Base-by-base conservation (phyloP, 2,888 invertebrate species). In the Phyllotreta striolata region DNA sequence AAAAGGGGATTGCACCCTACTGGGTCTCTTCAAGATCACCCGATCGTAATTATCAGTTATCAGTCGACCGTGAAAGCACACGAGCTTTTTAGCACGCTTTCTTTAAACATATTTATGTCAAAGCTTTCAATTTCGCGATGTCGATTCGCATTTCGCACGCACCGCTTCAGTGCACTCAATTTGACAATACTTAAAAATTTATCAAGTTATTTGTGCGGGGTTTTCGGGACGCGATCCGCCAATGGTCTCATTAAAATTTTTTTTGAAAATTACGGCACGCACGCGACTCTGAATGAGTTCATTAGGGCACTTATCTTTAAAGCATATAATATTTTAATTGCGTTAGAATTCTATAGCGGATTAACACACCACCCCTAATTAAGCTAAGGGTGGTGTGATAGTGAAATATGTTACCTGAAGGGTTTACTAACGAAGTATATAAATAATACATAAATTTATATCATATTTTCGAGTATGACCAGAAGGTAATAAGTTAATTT, bases 11-110 rank as follows among this genome's bases (percentile, higher is more conserved):
- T 65, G 69, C 74, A 75, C 77, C 78, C 78, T 74, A 75, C 66
- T 68, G 73, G 73, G 69, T 79, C 79, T 78, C 79, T 80, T 79
- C 77, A 77, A 80, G 79, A 81, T 81, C 81, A 80, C 80, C 80
- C 80, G 80, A 77, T 79, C 80, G 80, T 81, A 81, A 81, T 81
- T 81, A 81, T 81, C 81, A 77, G 80, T 81, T 81, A 81, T 77
- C 80, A 72, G 60, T 77, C 76, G 72, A 73, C 75, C 78, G 78
- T 79, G 77, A 81, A 79, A 77, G 78, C 78, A 75, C 77, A 76
- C 79, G 76, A 78, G 77, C 79, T 79, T 79, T 80, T 80, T 79
- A 77, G 77, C 77, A 75, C 78, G 76, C 76, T 79, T 80, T 79
- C 79, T 74, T 79, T 79, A 79, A 79, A 78, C 78, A 80, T 80